A percentile compares a stretch with the other conserved stretches of the same genome.
phyloP scores from a whole-genome alignment of 2,888 invertebrate genomes.

The Metacarcinus magister region DNA sequence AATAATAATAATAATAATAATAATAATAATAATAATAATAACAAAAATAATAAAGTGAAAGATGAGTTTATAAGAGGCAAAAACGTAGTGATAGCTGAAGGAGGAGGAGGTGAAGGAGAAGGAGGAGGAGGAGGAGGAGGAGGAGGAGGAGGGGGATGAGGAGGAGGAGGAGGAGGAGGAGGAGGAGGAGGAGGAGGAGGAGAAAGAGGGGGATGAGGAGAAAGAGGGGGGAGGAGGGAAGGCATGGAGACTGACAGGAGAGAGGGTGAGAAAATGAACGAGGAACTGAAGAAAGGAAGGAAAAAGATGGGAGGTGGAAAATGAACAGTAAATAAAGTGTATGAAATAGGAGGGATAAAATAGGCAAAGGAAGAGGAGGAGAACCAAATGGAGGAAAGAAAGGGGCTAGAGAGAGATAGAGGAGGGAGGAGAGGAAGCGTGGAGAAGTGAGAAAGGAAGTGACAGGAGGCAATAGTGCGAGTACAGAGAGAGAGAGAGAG shows the following conservation, averaged over 20 bases:
- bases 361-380: not conserved
- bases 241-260: not conserved
- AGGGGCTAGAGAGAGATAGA: not conserved
- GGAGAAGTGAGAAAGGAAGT: not conserved
- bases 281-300: constrained; percentile 21
- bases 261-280: not conserved
- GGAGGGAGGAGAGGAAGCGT: not conserved
- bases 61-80: no score
- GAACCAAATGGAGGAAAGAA: not conserved
- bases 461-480: not conserved
- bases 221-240: not conserved
- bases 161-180: not conserved
- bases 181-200: not conserved
- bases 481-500: not conserved
- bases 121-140: not conserved
- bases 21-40: no score
- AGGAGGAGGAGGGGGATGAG: not conserved
- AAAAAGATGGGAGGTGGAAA: constrained; percentile 13
- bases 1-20: no score
- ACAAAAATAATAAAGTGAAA: no score
- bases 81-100: not conserved
- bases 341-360: not conserved
- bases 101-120: not conserved
- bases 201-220: no score
- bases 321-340: constrained; percentile 7